Evolutionary conservation across 2,888 invertebrate genomes (phyloP).

Genomic region (Tholera decimalis): DNA sequence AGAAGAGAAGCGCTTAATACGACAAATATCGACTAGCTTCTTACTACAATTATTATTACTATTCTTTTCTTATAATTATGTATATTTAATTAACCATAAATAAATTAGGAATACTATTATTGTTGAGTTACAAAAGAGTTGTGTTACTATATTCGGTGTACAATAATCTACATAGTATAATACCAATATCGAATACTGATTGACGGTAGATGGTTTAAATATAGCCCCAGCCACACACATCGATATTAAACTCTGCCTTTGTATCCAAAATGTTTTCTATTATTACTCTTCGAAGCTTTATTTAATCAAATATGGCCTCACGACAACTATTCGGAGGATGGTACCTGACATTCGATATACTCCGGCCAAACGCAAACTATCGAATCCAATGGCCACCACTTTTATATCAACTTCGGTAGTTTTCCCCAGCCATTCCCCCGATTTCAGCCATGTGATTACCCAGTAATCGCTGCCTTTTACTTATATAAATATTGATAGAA

Average conservation of each 20-base stretch:
- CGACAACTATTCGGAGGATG: slow-evolving; percentile 19
- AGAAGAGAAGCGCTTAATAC: too few species aligned
- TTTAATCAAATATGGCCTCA: slow-evolving; percentile 8
- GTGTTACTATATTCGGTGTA: too few species aligned
- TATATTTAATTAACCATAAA: too few species aligned
- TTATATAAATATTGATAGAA: slow-evolving; percentile 27
- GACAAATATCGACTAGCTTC: too few species aligned
- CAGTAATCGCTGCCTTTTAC: slow-evolving; percentile 45
- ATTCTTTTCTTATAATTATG: too few species aligned
- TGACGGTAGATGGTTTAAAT: not conserved
- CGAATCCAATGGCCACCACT: slow-evolving; percentile 67
- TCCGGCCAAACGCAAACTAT: slow-evolving; percentile 60
- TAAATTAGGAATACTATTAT: too few species aligned
- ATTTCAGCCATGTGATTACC: slow-evolving; percentile 65
- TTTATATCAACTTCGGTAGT: slow-evolving; percentile 69
- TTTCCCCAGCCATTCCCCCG: slow-evolving; percentile 60
- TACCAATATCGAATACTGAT: not conserved
- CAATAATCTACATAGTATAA: too few species aligned
- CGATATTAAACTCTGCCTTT: not conserved
- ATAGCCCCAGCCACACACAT: not conserved
- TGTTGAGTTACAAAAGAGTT: too few species aligned
- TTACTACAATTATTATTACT: too few species aligned
- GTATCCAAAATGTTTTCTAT: slow-evolving; percentile 2
- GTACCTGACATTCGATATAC: slow-evolving; percentile 33
- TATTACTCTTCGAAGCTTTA: not conserved